Evolutionary conservation across 1,140 invertebrate genomes (phyloP).

Genomic region (Trichonephila clavata): DNA sequence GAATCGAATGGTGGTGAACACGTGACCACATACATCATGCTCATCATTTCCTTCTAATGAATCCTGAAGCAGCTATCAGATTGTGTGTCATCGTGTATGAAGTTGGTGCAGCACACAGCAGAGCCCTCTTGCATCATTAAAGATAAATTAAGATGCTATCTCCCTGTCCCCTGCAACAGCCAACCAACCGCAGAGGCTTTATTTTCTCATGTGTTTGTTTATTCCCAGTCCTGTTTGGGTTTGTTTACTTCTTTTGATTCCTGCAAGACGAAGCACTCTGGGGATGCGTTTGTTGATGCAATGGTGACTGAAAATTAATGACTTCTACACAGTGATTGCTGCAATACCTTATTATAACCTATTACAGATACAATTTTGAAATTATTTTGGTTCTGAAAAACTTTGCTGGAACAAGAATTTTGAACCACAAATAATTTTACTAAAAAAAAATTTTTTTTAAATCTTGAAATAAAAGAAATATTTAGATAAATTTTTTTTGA

Average conservation of each 20-base stretch:
- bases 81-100: neutral
- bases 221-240: neutral
- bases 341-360: too few species aligned
- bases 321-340: neutral
- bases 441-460: too few species aligned
- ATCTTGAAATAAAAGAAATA: too few species aligned
- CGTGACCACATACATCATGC: conserved; percentile 34
- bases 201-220: neutral
- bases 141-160: conserved; percentile 60
- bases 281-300: neutral
- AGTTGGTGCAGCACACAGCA: neutral
- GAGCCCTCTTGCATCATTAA: conserved; percentile 52
- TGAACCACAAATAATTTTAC: too few species aligned
- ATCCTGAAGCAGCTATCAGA: conserved; percentile 24
- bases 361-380: too few species aligned
- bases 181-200: conserved; percentile 13
- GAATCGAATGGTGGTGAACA: neutral
- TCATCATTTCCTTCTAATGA: conserved; percentile 34
- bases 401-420: too few species aligned
- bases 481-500: too few species aligned
- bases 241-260: neutral
- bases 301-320: neutral
- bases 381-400: too few species aligned
- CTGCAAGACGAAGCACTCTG: neutral
- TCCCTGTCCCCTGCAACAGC: neutral